phyloP scores from a whole-genome alignment of 2,113 vertebrate genomes.

The Pteruthius melanotis region DNA sequence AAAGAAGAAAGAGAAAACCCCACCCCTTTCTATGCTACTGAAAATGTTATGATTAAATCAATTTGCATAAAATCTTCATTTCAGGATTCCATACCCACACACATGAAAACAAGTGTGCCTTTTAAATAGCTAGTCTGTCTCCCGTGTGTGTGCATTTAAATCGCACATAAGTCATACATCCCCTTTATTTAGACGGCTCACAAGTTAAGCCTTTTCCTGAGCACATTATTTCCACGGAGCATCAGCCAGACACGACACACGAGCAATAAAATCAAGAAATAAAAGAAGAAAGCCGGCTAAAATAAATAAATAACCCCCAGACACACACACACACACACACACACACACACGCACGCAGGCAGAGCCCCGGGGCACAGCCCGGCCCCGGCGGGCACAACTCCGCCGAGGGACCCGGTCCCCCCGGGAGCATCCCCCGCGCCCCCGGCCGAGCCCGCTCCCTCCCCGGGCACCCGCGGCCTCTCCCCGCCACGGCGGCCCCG shows the following conservation, averaged over 20 bases:
- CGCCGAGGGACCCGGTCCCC: not conserved
- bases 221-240: not conserved
- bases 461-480: too few species aligned
- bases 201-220: not conserved
- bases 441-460: too few species aligned
- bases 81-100: not conserved
- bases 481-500: too few species aligned
- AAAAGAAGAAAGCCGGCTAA: not conserved
- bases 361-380: not conserved
- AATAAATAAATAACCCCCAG: not conserved
- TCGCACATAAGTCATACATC: accelerated
- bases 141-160: not conserved
- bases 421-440: not conserved
- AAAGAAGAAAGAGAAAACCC: not conserved
- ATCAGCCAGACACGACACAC: not conserved
- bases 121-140: not conserved
- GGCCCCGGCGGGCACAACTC: not conserved
- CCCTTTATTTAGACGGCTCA: not conserved
- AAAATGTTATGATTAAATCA: not conserved
- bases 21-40: not conserved
- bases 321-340: too few species aligned
- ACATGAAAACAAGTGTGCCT: not conserved
- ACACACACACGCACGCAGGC: too few species aligned
- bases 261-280: not conserved
- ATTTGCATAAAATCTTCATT: not conserved